Conservation (phyloP, 2,797 vertebrate genomes). For the Anguilla pacifica region DNA sequence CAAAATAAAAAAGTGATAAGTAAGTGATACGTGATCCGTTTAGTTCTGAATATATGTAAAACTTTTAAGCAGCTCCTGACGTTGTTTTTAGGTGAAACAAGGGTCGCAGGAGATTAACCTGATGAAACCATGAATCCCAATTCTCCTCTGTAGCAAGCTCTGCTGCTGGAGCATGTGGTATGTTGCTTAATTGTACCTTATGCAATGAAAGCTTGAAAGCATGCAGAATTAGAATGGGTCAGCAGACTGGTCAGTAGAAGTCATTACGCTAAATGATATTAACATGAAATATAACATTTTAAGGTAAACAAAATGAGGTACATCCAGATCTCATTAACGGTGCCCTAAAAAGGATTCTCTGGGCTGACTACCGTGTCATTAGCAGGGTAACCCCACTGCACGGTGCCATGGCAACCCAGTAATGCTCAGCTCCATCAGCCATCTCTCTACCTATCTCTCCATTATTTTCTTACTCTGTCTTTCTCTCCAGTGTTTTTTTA, state of each 20-base stretch:
- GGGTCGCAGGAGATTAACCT: not conserved
- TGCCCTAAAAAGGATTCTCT: not conserved
- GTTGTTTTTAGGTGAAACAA: not conserved
- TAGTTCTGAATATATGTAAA: not conserved
- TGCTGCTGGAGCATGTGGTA: not conserved
- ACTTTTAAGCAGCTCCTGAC: not conserved
- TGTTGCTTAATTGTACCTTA: not conserved
- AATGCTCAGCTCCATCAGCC: not conserved
- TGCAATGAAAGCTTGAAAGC: not conserved
- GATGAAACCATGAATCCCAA: not conserved
- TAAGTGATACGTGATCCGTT: not conserved
- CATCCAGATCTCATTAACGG: too few relatives aligned
- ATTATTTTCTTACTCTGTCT: not conserved
- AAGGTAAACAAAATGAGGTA: too few relatives aligned
- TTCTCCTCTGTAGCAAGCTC: not conserved
- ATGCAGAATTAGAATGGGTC: not conserved
- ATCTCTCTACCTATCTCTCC: slow-evolving; percentile 5
- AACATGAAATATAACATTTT: too few relatives aligned
- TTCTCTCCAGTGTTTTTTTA: not conserved
- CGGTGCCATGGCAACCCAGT: not conserved
- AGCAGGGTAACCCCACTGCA: not conserved
- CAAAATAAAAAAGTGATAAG: too few relatives aligned
- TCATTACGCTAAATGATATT: not conserved
- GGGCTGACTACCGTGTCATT: not conserved
- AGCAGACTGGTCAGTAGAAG: not conserved